Base-by-base conservation (phyloP, 2,797 vertebrate genomes). In the Kryptopterus vitreolus region DNA sequence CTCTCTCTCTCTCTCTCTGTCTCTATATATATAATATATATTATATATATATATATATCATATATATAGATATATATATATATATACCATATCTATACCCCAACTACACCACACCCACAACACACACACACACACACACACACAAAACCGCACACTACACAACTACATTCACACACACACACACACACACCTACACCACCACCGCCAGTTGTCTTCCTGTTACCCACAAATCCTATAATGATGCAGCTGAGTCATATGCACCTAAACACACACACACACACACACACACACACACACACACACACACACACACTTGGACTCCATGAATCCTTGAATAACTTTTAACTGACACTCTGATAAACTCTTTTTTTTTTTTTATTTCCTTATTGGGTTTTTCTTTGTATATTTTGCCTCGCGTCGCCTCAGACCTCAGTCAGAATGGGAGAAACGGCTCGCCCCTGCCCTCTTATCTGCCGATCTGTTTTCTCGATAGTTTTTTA, bases 121-220 rank as follows among this genome's bases (percentile, higher is more conserved):
- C 53, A 58, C 38, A 75, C 63, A 70, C 65, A 48, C 61, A 77
- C 76, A 78, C 16, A 50, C 31, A 72, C 31, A 72, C 31, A 16
- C 69, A 72, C 50, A 72, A 55, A 13, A 0, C 3, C 3, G 38
- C 46, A 69, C 71, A 73, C 59, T 72, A 70, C 77, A 82, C 69
- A 78, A 48, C 12, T 15, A 2, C 35, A 78, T 72, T 35, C 73
- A 50, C 69, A 75, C 76, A 77, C 53, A 77, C 57, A 68, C 50
- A n/a, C 33, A 46, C 83, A 59, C 78, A 76, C 82, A 80, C 85
- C 82, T 74, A 62, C 65, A 70, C 80, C 80, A 52, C 70, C 29
- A 69, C 65, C 79, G 81, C 70, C 79, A 57, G 80, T 79, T 72
- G 84, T 79, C 83, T 86, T 84, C 81, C 85, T 83, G 81, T 86